phyloP scores from a whole-genome alignment of 2,113 vertebrate species.

The Sprattus sprattus region DNA sequence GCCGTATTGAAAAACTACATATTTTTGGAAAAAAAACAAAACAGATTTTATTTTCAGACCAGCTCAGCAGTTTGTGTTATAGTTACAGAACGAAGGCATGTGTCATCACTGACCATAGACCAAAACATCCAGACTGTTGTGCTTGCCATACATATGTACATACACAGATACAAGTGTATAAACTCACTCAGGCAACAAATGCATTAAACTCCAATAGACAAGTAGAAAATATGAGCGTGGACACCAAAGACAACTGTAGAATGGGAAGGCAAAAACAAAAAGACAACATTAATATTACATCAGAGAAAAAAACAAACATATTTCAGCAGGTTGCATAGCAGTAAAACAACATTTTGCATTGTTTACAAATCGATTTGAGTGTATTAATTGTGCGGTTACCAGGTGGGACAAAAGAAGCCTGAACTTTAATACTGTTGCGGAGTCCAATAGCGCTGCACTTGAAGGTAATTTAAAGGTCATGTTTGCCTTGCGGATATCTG shows the following conservation, averaged over 20 bases:
- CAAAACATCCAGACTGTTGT: constrained; percentile 61
- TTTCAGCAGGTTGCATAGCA: constrained; percentile 11
- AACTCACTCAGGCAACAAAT: constrained; percentile 49
- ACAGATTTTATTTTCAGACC: constrained; percentile 18
- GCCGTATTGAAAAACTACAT: not conserved
- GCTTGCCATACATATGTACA: constrained; percentile 66
- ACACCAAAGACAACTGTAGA: constrained; percentile 36
- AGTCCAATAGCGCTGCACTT: not conserved
- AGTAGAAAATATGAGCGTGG: constrained; percentile 47
- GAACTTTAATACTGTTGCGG: constrained; percentile 8
- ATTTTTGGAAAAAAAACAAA: constrained; percentile 22
- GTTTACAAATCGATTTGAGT: not conserved
- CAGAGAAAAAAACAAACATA: not conserved
- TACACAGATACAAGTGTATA: constrained; percentile 59
- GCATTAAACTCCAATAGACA: constrained; percentile 41
- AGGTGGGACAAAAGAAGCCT: not conserved
- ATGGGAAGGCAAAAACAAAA: not conserved
- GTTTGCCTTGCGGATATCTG: not conserved
- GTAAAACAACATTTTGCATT: constrained; percentile 9
- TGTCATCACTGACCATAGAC: constrained; percentile 58
- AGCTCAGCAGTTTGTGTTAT: constrained; percentile 42
- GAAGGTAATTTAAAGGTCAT: not conserved
- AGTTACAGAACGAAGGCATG: constrained; percentile 56
- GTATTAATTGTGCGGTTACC: not conserved
- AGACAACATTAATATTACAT: not conserved